Conservation (phyloP, 2,888 invertebrate genomes). For the Gonocerus acuteangulatus region DNA sequence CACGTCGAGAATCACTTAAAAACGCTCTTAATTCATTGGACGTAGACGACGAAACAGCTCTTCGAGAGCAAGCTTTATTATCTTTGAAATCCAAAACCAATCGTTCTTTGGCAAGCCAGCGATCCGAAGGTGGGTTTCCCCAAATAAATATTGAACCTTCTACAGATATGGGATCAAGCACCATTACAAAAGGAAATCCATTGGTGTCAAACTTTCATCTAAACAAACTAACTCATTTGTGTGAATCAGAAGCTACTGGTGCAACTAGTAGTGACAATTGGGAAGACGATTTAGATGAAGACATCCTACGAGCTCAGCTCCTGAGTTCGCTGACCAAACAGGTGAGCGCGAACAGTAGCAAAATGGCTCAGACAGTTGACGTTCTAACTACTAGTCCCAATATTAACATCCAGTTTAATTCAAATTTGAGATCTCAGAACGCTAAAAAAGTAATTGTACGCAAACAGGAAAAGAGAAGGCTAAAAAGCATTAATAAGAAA, state of each 20-base stretch:
- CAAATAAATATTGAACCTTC: not conserved
- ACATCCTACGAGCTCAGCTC: slow-evolving; percentile 33
- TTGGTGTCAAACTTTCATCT: not conserved
- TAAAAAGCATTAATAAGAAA: slow-evolving; percentile 5
- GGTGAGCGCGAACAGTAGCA: slow-evolving; percentile 2
- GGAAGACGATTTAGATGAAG: slow-evolving; percentile 34
- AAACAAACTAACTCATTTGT: not conserved
- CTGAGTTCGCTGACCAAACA: slow-evolving; percentile 29
- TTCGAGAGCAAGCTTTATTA: slow-evolving; percentile 29
- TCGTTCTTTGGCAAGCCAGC: not conserved
- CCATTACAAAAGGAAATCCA: not conserved
- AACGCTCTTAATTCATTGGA: slow-evolving; percentile 2
- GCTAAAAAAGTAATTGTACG: not conserved
- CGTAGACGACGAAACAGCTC: slow-evolving; percentile 27
- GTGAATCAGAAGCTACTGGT: not conserved
- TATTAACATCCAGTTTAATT: not conserved
- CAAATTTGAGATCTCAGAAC: not conserved
- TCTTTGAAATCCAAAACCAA: slow-evolving; percentile 28
- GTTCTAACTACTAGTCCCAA: not conserved
- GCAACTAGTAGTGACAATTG: slow-evolving; percentile 22
- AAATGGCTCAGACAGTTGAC: not conserved
- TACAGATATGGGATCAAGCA: not conserved
- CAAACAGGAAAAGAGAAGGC: slow-evolving; percentile 4
- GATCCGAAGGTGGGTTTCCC: not conserved
- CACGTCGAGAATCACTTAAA: not conserved